These are phyloP conservation scores for Chirona hameri DNA, from an alignment of 2,888 invertebrate species.

Conservation along the genomic window DNA sequence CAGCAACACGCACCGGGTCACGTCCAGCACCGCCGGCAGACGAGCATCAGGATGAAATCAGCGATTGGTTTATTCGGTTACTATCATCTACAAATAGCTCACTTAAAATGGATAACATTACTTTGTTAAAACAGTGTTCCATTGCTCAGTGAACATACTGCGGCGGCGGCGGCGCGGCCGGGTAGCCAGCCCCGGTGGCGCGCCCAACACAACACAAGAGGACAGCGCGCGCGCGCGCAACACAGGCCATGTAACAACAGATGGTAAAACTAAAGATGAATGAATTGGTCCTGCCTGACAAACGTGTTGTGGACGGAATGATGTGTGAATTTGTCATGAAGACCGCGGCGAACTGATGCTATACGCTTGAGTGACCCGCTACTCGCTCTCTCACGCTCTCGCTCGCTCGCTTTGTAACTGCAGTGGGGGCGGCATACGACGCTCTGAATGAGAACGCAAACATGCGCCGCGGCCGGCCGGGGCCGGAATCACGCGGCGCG, in stretches of 20 bases:
- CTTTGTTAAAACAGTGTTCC: constrained; percentile 23
- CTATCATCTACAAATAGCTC: constrained; percentile 23
- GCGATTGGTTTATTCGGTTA: constrained; percentile 26
- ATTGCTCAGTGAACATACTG: neutral
- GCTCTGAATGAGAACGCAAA: neutral
- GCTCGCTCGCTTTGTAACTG: constrained; percentile 5
- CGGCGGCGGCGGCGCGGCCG: neutral
- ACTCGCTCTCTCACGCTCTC: neutral
- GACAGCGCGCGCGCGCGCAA: neutral
- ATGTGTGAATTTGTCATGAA: constrained; percentile 1
- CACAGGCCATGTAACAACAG: constrained; percentile 3
- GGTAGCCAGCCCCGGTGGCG: neutral
- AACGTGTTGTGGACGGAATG: constrained; percentile 26
- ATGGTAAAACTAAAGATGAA: constrained; percentile 28
- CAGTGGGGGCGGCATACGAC: neutral
- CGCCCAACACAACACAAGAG: neutral
- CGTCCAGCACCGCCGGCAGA: neutral
- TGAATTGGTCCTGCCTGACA: constrained; percentile 28
- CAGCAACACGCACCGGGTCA: neutral
- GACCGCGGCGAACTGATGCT: neutral
- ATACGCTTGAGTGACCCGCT: neutral
- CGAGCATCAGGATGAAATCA: neutral
- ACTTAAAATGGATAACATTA: constrained; percentile 29
- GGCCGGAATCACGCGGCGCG: neutral
- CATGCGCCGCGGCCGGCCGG: neutral